A percentile compares a stretch with the other conserved stretches of the same genome.
phyloP scores from a whole-genome alignment of 2,113 vertebrate genomes.

The Scalopus aquaticus region DNA sequence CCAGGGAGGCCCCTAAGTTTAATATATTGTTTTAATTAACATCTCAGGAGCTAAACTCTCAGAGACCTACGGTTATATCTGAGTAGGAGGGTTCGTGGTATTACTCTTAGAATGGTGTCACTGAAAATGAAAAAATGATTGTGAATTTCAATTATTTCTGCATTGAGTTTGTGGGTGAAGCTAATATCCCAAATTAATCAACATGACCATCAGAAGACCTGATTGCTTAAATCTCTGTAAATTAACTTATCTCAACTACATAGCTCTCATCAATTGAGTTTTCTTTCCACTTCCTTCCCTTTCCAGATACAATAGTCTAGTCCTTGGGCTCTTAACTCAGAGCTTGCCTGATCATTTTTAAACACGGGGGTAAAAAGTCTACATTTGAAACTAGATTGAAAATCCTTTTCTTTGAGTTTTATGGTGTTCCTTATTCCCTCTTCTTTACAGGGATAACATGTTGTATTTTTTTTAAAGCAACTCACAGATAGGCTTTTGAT shows the following conservation, averaged over 20 bases:
- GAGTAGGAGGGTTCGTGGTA: neutral
- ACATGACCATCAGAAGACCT: neutral
- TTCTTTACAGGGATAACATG: neutral
- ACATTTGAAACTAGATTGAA: neutral
- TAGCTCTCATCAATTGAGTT: neutral
- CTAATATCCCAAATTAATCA: neutral
- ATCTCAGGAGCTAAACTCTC: conserved; percentile 32
- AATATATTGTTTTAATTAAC: conserved; percentile 72
- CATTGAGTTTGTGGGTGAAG: neutral
- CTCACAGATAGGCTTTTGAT: neutral
- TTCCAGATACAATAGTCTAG: neutral
- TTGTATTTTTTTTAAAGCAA: neutral
- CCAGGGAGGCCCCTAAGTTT: neutral
- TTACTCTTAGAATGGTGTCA: neutral
- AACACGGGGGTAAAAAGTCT: neutral
- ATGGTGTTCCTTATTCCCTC: neutral
- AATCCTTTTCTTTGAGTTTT: neutral
- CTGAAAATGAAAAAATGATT: neutral
- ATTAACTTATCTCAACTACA: neutral
- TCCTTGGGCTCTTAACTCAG: neutral
- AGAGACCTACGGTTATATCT: neutral
- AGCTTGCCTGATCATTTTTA: neutral
- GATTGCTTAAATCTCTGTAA: neutral
- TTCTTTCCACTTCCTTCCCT: neutral
- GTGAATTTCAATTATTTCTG: neutral